Conservation (phyloP, 2,888 invertebrate species). For the Nineta flava region DNA sequence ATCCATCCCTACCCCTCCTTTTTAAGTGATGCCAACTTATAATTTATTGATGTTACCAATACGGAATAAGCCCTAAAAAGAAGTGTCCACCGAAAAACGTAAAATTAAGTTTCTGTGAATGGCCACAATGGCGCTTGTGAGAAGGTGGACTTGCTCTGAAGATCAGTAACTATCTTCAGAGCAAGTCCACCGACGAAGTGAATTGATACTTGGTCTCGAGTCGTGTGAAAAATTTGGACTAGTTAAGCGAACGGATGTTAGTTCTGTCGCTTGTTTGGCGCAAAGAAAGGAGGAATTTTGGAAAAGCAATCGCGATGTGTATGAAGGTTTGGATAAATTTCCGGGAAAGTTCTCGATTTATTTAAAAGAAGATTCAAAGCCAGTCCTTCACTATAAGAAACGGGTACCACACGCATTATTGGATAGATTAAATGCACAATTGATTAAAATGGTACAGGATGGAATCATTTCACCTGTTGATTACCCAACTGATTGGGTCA, state of each 20-base stretch:
- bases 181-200: no score
- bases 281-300: neutral
- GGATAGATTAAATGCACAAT: constrained; percentile 6
- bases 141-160: no score
- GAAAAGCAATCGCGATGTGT: neutral
- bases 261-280: neutral
- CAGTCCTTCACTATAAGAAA: constrained; percentile 4
- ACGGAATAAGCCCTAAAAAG: no score
- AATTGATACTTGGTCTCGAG: constrained; percentile 4
- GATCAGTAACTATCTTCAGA: no score
- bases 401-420: neutral
- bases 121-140: no score
- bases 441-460: constrained; percentile 5
- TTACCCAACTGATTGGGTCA: constrained; percentile 10
- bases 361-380: neutral
- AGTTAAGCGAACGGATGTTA: constrained; percentile 2
- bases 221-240: constrained; percentile 1
- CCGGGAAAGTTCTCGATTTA: neutral
- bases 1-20: no score
- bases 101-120: no score
- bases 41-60: no score
- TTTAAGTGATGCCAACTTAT: no score
- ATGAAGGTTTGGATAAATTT: neutral
- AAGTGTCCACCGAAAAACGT: no score
- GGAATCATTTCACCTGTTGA: constrained; percentile 8